phyloP scores from a whole-genome alignment of 2,113 vertebrate species.

The zebrafish (Danio rerio) region DNA sequence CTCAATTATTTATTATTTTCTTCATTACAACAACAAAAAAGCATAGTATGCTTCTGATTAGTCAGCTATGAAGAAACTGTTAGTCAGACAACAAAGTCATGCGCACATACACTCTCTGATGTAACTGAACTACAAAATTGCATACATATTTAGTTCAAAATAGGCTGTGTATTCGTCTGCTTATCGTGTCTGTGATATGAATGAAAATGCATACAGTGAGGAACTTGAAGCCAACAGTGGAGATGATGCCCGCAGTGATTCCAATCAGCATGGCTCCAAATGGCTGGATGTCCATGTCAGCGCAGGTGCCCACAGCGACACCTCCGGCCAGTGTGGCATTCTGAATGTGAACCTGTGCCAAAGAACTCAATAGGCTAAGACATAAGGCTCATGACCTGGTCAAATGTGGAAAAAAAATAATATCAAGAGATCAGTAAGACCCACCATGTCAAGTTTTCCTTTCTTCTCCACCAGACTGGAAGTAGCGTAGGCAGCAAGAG shows the following conservation, averaged over 20 bases:
- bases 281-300: constrained; percentile 83
- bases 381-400: background rate
- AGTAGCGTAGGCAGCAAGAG: constrained; percentile 84
- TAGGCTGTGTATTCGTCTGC: too few species aligned
- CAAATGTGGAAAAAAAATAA: background rate
- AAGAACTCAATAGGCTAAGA: background rate
- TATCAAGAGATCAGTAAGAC: constrained; percentile 40
- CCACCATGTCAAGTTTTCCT: constrained; percentile 93
- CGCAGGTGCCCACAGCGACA: constrained; percentile 94
- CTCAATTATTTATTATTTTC: too few species aligned
- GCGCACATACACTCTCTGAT: too few species aligned
- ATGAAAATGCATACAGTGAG: constrained; percentile 80
- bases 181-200: background rate
- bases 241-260: constrained; percentile 82
- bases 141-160: too few species aligned
- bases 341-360: constrained; percentile 90
- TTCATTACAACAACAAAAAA: too few species aligned
- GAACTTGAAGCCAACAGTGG: constrained; percentile 88
- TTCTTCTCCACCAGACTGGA: constrained; percentile 86
- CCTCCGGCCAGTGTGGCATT: constrained; percentile 95
- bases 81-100: too few species aligned
- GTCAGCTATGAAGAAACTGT: too few species aligned
- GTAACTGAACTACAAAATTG: too few species aligned
- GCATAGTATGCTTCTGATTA: too few species aligned
- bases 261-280: constrained; percentile 88